phyloP scores from a whole-genome alignment of 2,113 vertebrate species.

The Girardinichthys multiradiatus region DNA sequence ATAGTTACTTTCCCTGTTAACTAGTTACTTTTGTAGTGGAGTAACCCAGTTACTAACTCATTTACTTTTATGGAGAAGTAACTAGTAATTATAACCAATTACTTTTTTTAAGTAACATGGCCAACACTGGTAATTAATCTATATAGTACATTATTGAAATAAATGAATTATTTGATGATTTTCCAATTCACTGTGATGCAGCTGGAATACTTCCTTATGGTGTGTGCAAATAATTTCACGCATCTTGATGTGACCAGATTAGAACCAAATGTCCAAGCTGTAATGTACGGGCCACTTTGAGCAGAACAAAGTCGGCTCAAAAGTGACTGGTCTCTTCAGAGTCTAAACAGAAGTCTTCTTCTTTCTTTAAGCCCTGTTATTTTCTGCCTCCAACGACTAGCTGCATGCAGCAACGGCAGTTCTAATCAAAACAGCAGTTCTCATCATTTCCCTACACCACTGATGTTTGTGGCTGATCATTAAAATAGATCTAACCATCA shows the following conservation, averaged over 20 bases:
- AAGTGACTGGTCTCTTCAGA: neutral
- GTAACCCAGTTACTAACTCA: no score
- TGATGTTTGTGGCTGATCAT: constrained; percentile 36
- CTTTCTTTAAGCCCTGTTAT: constrained; percentile 7
- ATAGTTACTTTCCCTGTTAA: no score
- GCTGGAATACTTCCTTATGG: neutral
- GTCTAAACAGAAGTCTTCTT: constrained; percentile 9
- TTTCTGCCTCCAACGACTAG: constrained; percentile 30
- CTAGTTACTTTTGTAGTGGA: no score
- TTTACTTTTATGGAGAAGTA: no score
- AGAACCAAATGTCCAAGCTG: neutral
- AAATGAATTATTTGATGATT: neutral
- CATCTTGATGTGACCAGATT: neutral
- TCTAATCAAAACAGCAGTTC: constrained; percentile 26
- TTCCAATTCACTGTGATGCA: no score
- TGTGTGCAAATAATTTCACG: neutral
- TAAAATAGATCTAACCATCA: constrained; percentile 36
- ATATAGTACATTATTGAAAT: no score
- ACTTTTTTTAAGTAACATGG: no score
- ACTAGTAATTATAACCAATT: no score
- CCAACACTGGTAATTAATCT: no score
- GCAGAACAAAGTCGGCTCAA: constrained; percentile 4
- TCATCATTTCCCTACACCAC: constrained; percentile 6
- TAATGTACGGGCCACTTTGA: constrained; percentile 15
- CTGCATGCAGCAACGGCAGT: constrained; percentile 4